Conservation (phyloP, 92 coral and sea anemone genomes). For the Desmophyllum pertusum region DNA sequence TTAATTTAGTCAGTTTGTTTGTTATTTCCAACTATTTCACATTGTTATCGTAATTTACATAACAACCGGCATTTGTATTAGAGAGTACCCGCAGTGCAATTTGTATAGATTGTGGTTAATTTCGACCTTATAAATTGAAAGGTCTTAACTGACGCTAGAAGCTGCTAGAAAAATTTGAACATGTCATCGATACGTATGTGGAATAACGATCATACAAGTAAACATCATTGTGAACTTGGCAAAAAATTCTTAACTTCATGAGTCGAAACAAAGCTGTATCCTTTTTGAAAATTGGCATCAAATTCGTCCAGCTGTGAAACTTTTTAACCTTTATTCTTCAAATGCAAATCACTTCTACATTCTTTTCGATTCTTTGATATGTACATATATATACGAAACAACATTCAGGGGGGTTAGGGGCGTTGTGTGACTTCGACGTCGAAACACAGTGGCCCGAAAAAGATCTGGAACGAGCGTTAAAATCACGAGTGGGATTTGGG, state of each 20-base stretch:
- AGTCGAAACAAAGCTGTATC: not conserved
- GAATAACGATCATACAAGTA: no score
- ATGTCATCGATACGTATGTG: not conserved
- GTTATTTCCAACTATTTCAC: not conserved
- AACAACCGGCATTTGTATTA: not conserved
- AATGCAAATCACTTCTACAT: no score
- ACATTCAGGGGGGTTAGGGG: no score
- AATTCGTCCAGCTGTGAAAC: not conserved
- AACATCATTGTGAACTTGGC: no score
- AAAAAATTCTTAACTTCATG: no score
- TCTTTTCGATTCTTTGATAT: no score
- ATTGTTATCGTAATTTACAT: constrained; percentile 18
- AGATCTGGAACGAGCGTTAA: no score
- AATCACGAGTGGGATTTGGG: no score
- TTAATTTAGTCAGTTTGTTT: not conserved
- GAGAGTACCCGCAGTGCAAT: not conserved
- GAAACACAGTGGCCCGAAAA: no score
- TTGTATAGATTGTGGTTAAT: not conserved
- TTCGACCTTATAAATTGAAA: not conserved
- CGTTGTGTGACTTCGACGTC: no score
- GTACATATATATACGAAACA: no score
- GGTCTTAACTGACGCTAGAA: not conserved
- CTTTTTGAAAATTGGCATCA: not conserved
- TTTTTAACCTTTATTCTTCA: not conserved
- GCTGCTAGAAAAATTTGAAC: not conserved